phyloP scores from a whole-genome alignment of 30 jellyfish, hydroid and myxozoan genomes.

The Mastigias papua region DNA sequence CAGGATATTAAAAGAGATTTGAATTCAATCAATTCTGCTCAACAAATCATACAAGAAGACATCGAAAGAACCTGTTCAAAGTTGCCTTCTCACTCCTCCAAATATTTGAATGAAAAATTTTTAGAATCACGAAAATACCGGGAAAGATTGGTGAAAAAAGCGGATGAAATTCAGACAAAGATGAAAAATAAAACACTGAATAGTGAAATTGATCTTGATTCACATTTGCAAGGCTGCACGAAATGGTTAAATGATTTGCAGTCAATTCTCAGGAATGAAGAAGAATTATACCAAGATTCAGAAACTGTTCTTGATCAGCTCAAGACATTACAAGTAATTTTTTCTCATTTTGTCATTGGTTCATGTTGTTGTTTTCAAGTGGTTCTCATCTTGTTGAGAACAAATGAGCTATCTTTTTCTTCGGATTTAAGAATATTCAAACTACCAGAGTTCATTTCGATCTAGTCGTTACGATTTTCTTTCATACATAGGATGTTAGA shows the following conservation, averaged over 20 bases:
- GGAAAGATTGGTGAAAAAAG: conserved; percentile 9
- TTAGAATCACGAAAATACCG: conserved; percentile 6
- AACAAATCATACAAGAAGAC: conserved; percentile 45
- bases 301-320: conserved; percentile 34
- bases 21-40: conserved; percentile 53
- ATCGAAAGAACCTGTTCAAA: conserved; percentile 29
- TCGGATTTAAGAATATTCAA: too few species aligned
- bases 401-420: not conserved
- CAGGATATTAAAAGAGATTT: conserved; percentile 62
- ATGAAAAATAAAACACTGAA: conserved; percentile 33
- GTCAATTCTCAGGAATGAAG: conserved; percentile 7
- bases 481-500: too few species aligned
- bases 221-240: conserved; percentile 60
- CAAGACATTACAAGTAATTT: conserved; percentile 23
- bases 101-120: conserved; percentile 16
- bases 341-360: not conserved
- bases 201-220: conserved; percentile 34
- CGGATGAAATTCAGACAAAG: not conserved
- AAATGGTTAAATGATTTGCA: conserved; percentile 71
- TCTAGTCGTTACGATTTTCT: too few species aligned
- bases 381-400: not conserved
- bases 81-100: conserved; percentile 7
- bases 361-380: not conserved
- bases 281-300: conserved; percentile 15
- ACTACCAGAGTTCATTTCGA: too few species aligned